These are phyloP conservation scores for Ditylenchus dipsaci DNA, from an alignment of 1,140 invertebrate genomes.

Conservation along the genomic window DNA sequence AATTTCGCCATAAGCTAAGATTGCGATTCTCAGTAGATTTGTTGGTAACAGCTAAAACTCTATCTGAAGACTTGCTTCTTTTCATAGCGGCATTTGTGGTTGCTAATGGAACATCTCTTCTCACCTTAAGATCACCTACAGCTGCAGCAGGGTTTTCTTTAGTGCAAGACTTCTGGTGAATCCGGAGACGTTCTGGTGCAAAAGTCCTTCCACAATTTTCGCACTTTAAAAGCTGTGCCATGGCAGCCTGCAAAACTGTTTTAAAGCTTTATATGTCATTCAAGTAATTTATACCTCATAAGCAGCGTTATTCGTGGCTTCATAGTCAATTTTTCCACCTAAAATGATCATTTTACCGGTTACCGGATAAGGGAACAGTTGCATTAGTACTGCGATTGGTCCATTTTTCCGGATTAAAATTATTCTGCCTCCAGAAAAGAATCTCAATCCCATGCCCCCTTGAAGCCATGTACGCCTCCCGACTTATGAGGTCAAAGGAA, in stretches of 20 bases:
- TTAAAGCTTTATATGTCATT: too few relatives aligned
- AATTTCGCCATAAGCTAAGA: not conserved
- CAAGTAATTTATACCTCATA: slow-evolving; percentile 62
- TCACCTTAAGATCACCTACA: not conserved
- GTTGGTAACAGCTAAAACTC: not conserved
- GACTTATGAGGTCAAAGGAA: too few relatives aligned
- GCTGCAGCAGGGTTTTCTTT: slow-evolving; percentile 49
- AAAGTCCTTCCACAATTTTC: slow-evolving; percentile 69
- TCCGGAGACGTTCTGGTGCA: slow-evolving; percentile 66
- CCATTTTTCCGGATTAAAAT: too few relatives aligned
- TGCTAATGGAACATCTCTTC: not conserved
- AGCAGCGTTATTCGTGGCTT: slow-evolving; percentile 63
- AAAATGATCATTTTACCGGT: not conserved
- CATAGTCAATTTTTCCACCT: slow-evolving; percentile 61
- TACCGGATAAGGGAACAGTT: too few relatives aligned
- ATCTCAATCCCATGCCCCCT: too few relatives aligned
- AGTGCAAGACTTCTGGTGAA: slow-evolving; percentile 68
- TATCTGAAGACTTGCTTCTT: not conserved
- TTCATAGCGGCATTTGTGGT: not conserved
- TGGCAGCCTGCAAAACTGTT: slow-evolving; percentile 12
- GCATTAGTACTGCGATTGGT: too few relatives aligned
- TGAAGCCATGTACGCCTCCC: too few relatives aligned
- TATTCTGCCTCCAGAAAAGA: too few relatives aligned
- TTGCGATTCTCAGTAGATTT: not conserved
- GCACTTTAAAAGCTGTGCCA: slow-evolving; percentile 68